Base-by-base conservation (phyloP, 2,113 vertebrate species). In the Silurus meridionalis region DNA sequence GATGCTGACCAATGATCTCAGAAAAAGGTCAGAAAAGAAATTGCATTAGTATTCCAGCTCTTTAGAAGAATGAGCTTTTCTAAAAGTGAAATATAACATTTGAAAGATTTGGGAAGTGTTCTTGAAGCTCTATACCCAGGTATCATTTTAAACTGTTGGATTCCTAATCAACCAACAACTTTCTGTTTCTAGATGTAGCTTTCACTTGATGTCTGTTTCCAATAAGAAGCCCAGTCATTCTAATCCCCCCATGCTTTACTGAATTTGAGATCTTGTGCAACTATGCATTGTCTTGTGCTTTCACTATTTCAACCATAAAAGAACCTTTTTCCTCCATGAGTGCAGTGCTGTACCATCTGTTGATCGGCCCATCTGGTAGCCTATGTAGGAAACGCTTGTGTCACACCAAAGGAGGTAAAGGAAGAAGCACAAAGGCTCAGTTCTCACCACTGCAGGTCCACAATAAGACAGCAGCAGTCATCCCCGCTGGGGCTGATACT, bases 291-390 rank as follows among this genome's bases (percentile, higher is more conserved):
- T 90, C 48, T 86, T 55, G 64, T 88, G 75, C 86, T 84, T 86
- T 84, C 84, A 86, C 50, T 80, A 69, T 37, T 19, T 83, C 52
- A 83, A 71, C 79, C 75, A 78, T 85, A 67, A 89, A 89, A 86
- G 77, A 80, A 21, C 58, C 55, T 58, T 25, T 77, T 28, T 74
- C 85, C 64, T 69, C 64, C 21, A 82, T 55, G 72, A 64, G 60
- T 71, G 53, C 53, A 79, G 86, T 67, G 55, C 86, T 88, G 77
- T 80, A 83, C 89, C 89, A 90, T 90, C 87, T 90, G 87, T 82
- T 90, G 84, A 84, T 84, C 88, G 75, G 86, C 87, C 86, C 84
- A 84, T 86, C 84, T 82, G 82, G 86, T 90, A 79, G 77, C 85
- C 82, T 50, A 77, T 83, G 82, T 87, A 86, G 86, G 84, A 86